phyloP scores from a whole-genome alignment of 92 coral and sea anemone genomes.

The Heteractis magnifica region DNA sequence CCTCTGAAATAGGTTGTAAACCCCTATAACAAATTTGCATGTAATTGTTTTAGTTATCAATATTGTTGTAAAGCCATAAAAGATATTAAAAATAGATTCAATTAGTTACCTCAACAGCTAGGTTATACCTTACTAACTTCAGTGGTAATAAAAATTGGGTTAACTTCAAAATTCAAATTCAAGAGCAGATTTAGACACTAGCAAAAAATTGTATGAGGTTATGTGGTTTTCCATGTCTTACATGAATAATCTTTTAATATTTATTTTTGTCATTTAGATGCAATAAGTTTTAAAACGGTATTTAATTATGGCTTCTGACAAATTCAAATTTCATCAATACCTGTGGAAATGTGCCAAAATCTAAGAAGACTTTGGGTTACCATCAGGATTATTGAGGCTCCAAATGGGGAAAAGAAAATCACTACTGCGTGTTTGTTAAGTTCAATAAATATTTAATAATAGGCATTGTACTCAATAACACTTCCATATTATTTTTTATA shows the following conservation, averaged over 20 bases:
- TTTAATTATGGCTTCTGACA: neutral
- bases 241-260: neutral
- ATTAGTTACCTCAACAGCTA: neutral
- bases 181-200: neutral
- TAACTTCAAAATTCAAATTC: neutral
- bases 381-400: neutral
- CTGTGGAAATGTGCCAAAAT: neutral
- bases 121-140: too few relatives aligned
- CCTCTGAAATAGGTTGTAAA: constrained; percentile 81
- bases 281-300: neutral
- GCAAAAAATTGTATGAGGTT: neutral
- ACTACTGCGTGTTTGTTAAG: neutral
- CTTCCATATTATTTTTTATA: neutral
- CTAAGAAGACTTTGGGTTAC: neutral
- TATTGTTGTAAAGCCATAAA: neutral
- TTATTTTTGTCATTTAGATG: neutral
- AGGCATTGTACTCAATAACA: neutral
- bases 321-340: neutral
- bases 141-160: neutral
- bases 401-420: neutral
- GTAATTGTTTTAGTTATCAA: neutral
- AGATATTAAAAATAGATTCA: neutral
- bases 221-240: neutral
- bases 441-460: constrained; percentile 2
- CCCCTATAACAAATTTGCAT: constrained; percentile 11